Base-by-base conservation (phyloP, 2,113 vertebrate genomes). In the Bungarus multicinctus region DNA sequence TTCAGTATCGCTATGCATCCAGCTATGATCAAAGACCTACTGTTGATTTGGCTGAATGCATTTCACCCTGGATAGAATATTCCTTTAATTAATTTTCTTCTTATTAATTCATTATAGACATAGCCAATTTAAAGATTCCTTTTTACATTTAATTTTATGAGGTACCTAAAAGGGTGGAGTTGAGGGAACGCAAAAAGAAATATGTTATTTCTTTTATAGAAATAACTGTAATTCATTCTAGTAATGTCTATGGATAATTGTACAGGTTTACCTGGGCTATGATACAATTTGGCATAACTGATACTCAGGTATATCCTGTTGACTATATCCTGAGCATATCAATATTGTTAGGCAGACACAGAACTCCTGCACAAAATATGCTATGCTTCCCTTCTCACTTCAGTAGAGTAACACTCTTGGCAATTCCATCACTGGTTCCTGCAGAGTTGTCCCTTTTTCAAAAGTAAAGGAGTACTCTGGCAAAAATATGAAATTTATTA, bases 11-110 rank as follows among this genome's bases (percentile, higher is more conserved):
- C 97, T 97, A 95, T 96, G 97, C 97, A 97, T 98, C 97, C 97
- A 97, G 94, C 97, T 94, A 96, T 97, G 97, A 98, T 98, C 98
- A 98, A 98, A 98, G 98, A 96, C 97, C 97, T 95, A 98, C 97
- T 97, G 97, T 91, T 81, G 97, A 95, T 97, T 97, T 96, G 96
- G 96, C 95, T 96, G 96, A 97, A 97, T 95, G 92, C 94, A 94
- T 97, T 96, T 94, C 95, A 98, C 97, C 97, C 97, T 96, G 95
- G 97, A 97, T 96, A 85, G 95, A 97, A 95, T 93, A 95, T 96
- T 98, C 97, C 96, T 96, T 97, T 97, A 97, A 96, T 96, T 95
- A 94, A 95, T 96, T 97, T 95, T 97, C 25, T 64, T 92, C 9
- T 74, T 57, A 81, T 97, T 97, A 97, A 97, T 97, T 97, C 97